These are phyloP conservation scores for Nasonia vitripennis DNA, from an alignment of 1,140 invertebrate species.

Conservation along the genomic window DNA sequence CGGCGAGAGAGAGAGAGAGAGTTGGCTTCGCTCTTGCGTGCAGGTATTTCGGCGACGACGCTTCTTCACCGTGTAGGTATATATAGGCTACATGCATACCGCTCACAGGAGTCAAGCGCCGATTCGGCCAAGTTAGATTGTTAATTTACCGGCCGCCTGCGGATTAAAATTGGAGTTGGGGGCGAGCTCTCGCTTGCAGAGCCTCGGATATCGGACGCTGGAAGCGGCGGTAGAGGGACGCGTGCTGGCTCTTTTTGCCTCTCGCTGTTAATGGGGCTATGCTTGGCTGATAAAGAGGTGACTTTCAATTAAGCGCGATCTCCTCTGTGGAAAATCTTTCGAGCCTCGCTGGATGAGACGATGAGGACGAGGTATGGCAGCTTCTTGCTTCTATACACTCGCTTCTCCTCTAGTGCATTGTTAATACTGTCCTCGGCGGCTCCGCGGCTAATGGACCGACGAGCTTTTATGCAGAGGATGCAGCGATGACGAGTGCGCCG, in stretches of 20 bases:
- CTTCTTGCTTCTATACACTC: not conserved
- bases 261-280: conserved; percentile 17
- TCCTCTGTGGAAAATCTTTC: conserved; percentile 29
- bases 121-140: conserved; percentile 39
- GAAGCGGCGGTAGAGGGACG: not conserved
- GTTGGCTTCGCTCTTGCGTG: not conserved
- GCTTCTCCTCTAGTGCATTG: not conserved
- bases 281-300: not conserved
- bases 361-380: not conserved
- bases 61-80: not conserved
- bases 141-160: conserved; percentile 32
- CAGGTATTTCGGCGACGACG: not conserved
- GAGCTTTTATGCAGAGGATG: not conserved
- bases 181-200: not conserved
- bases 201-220: conserved; percentile 20
- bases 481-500: not conserved
- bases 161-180: conserved; percentile 33
- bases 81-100: too few relatives aligned
- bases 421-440: conserved; percentile 3
- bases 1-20: not conserved
- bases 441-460: too few relatives aligned
- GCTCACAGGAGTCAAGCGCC: too few relatives aligned
- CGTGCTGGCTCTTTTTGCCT: not conserved
- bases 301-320: conserved; percentile 49
- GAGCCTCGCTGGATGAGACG: not conserved